A percentile compares a stretch with the other conserved stretches of the same genome.
phyloP scores from a whole-genome alignment of 1,140 invertebrate genomes.

The Ceratitis capitata region DNA sequence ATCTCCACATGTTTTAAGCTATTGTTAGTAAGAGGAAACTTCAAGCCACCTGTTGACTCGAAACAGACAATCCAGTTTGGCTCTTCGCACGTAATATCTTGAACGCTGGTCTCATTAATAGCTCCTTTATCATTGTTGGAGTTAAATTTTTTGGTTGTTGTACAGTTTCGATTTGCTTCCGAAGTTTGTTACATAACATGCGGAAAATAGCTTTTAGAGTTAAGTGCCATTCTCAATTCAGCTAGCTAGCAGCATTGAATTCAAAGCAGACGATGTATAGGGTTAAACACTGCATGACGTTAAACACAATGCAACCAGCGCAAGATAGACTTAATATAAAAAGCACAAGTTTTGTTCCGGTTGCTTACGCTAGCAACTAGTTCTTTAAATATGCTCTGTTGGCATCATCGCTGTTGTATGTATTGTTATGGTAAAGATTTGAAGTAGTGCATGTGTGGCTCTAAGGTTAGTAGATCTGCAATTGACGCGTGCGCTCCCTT shows the following conservation, averaged over 20 bases:
- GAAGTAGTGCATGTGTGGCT: background rate
- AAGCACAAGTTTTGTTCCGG: background rate
- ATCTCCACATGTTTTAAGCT: too few species aligned
- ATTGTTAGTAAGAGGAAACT: too few species aligned
- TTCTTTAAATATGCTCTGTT: background rate
- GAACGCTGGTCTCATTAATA: too few species aligned
- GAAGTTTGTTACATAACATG: slow-evolving; percentile 8
- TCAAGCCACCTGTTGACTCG: too few species aligned
- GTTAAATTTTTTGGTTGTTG: background rate
- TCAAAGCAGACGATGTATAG: background rate
- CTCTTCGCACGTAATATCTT: too few species aligned
- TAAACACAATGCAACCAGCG: background rate
- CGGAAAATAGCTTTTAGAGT: slow-evolving; percentile 16
- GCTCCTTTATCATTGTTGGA: too few species aligned
- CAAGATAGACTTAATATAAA: background rate
- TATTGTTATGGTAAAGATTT: background rate
- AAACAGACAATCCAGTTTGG: too few species aligned
- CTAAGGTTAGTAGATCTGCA: background rate
- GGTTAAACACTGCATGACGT: background rate
- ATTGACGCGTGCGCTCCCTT: background rate
- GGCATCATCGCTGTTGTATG: background rate
- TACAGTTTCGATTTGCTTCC: slow-evolving; percentile 9
- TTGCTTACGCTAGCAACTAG: background rate
- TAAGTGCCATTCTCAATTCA: background rate
- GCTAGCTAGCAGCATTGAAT: background rate